Conservation (phyloP, 1,140 invertebrate species). For the Bombus impatiens region DNA sequence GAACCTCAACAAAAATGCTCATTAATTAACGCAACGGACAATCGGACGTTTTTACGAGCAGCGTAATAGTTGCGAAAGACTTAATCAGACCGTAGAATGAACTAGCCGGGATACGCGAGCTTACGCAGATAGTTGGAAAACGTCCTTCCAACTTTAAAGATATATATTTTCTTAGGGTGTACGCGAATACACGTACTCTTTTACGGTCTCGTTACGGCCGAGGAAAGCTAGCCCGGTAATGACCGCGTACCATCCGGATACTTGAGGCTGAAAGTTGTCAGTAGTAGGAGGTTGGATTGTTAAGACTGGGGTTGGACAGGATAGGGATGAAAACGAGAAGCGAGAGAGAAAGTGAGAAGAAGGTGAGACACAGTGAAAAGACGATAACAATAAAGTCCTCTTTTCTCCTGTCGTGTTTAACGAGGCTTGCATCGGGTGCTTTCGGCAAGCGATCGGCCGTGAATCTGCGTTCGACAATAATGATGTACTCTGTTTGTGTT, state of each 20-base stretch:
- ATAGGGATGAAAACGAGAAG: slow-evolving; percentile 11
- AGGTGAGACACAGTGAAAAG: not conserved
- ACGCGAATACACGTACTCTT: slow-evolving; percentile 6
- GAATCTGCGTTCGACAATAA: slow-evolving; percentile 72
- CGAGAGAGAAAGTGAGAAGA: not conserved
- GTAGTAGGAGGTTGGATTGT: slow-evolving; percentile 37
- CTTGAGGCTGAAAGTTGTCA: slow-evolving; percentile 42
- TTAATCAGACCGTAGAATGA: slow-evolving; percentile 24
- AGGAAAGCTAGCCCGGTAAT: slow-evolving; percentile 47
- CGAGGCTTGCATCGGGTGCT: slow-evolving; percentile 67
- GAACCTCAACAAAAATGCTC: not conserved
- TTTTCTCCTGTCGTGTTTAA: slow-evolving; percentile 68
- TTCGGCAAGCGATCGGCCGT: slow-evolving; percentile 70
- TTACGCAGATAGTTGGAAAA: not conserved
- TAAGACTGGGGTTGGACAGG: slow-evolving; percentile 12
- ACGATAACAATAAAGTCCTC: slow-evolving; percentile 68
- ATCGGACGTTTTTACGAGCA: not conserved
- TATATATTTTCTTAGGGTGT: not conserved
- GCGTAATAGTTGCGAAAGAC: not conserved
- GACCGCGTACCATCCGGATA: slow-evolving; percentile 49
- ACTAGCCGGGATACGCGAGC: not conserved
- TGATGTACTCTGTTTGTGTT: slow-evolving; percentile 67
- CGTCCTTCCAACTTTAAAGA: not conserved
- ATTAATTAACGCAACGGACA: not conserved
- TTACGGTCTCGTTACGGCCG: slow-evolving; percentile 49